Evolutionary conservation across 1,140 invertebrate genomes (phyloP).

Genomic region (Streblospio benedicti): DNA sequence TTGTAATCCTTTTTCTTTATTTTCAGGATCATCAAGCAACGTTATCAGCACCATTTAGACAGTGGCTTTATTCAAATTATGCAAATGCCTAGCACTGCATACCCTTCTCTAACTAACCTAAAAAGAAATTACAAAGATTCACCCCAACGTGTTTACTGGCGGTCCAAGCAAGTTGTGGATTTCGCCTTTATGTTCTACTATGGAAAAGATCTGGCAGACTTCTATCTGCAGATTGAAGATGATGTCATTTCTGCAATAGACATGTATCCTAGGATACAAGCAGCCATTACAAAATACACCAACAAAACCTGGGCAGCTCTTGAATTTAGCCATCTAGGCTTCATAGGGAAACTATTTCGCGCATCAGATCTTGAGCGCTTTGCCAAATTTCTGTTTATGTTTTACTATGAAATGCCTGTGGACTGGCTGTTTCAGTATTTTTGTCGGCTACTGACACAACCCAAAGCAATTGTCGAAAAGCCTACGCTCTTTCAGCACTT

Average conservation of each 20-base stretch:
- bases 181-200: slow-evolving; percentile 40
- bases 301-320: slow-evolving; percentile 39
- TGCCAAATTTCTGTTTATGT: slow-evolving; percentile 29
- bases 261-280: too few species aligned
- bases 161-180: slow-evolving; percentile 45
- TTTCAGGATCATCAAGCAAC: too few species aligned
- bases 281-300: too few species aligned
- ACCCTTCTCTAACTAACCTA: slow-evolving; percentile 32
- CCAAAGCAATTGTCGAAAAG: slow-evolving; percentile 15
- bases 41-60: slow-evolving; percentile 16
- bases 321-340: slow-evolving; percentile 39
- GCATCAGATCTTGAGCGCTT: slow-evolving; percentile 30
- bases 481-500: slow-evolving; percentile 42
- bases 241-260: slow-evolving; percentile 36
- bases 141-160: slow-evolving; percentile 35
- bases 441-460: slow-evolving; percentile 22
- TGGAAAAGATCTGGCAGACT: slow-evolving; percentile 28
- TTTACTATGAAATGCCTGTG: slow-evolving; percentile 38
- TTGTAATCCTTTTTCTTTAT: too few species aligned
- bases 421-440: slow-evolving; percentile 37
- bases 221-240: slow-evolving; percentile 44
- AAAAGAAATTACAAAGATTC: slow-evolving; percentile 37
- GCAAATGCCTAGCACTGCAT: slow-evolving; percentile 28
- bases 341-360: slow-evolving; percentile 41
- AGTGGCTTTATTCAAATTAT: slow-evolving; percentile 36